Evolutionary conservation across 92 coral and sea anemone genomes (phyloP), one percentile per base, ranked within the genome.

Genomic region (Umimayanthus kanabou): DNA sequence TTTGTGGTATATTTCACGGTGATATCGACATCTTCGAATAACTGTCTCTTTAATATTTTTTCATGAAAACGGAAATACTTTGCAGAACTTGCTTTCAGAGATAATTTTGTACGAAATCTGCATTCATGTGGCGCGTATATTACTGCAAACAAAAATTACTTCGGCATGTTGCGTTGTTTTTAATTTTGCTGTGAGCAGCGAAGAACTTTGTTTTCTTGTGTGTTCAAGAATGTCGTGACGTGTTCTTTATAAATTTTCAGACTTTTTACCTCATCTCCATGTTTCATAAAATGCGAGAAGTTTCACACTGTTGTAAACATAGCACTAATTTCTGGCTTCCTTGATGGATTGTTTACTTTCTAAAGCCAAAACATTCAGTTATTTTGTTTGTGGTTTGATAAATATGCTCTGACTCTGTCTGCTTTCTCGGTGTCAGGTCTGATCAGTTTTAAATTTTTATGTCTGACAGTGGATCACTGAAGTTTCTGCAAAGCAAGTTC

Each of bases 331-430:
- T 78, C 82, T 78, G 64, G 42, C 39, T 53, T 4, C 25, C 72
- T 65, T 22, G 11, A 77, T 2, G 64, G 30, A 81, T 5, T 61
- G 85, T 81, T 81, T 81, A 37, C 40, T 39, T 65, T 81, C 29
- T 0, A 25, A 33, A 28, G 47, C 28, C 85, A 81, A 58, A 37
- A 81, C 29, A 65, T 81, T 81, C 45, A 39, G 28, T 50, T 79
- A 49, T 47, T 25, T 79, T 79, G 45, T 22, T 61, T 64, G 85
- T 81, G 74, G 75, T 81, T 81, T 65, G 57, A 39, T 65, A 64
- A 81, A 81, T 33, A 33, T 33, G 2, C 37, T 33, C 39, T 64
- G 20, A 64, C 75, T 7, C 39, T 65, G 25, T 43, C 18, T 20
- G 25, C 43, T 30, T 13, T 13, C 10, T 37, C 42, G 37, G 20